Conservation (phyloP, 1,140 invertebrate genomes). For the Drosophila tsacasi region DNA sequence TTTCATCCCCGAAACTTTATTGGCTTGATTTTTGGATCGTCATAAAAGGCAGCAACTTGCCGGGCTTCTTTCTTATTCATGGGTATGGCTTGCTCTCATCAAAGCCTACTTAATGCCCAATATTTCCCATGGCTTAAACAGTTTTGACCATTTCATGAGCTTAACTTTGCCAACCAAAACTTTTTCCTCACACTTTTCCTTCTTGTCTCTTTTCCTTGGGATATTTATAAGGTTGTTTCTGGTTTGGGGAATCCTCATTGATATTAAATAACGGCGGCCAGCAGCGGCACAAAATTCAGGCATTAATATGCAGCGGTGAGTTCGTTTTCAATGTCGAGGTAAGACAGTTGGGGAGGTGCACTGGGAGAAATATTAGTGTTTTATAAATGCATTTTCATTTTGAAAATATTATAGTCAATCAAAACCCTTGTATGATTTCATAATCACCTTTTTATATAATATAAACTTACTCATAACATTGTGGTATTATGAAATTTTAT, state of each 20-base stretch:
- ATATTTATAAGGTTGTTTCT: conserved; percentile 46
- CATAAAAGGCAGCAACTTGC: conserved; percentile 43
- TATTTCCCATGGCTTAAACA: conserved; percentile 74
- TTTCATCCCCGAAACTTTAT: conserved; percentile 55
- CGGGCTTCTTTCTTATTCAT: conserved; percentile 75
- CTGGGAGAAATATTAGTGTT: not conserved
- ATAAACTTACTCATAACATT: no score
- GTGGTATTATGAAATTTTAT: not conserved
- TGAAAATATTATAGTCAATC: not conserved
- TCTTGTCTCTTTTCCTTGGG: conserved; percentile 4
- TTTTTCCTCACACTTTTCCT: conserved; percentile 12
- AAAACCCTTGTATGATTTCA: not conserved
- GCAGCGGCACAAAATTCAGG: conserved; percentile 28
- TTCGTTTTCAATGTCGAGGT: conserved; percentile 44
- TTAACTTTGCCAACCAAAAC: conserved; percentile 30
- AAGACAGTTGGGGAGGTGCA: conserved; percentile 49
- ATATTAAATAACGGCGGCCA: conserved; percentile 62
- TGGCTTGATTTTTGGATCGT: conserved; percentile 70
- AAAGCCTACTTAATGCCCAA: conserved; percentile 81
- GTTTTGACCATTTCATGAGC: conserved; percentile 65
- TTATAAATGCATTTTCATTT: not conserved
- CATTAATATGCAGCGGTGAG: conserved; percentile 73
- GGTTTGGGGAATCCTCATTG: conserved; percentile 62
- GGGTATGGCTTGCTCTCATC: conserved; percentile 62
- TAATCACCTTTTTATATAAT: no score